Conservation (phyloP, 2,888 invertebrate species). For the Chesias legatella region DNA sequence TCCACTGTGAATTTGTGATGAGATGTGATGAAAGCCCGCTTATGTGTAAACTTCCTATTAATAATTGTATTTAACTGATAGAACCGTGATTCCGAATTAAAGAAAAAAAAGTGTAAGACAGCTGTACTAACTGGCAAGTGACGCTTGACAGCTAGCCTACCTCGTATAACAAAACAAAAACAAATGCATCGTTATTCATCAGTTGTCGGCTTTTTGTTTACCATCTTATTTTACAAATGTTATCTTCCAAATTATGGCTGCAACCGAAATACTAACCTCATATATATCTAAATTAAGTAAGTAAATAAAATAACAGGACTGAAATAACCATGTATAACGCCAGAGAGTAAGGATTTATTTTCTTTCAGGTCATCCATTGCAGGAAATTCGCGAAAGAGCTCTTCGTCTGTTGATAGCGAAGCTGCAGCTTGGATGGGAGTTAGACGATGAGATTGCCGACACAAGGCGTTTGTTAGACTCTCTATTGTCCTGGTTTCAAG, state of each 20-base stretch:
- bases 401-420: conserved; percentile 80
- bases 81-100: too few relatives aligned
- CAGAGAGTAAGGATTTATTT: conserved; percentile 6
- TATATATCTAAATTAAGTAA: conserved; percentile 64
- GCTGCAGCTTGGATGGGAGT: conserved; percentile 81
- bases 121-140: too few relatives aligned
- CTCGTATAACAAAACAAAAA: too few relatives aligned
- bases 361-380: conserved; percentile 74
- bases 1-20: too few relatives aligned
- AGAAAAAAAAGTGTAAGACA: too few relatives aligned
- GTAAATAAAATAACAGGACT: conserved; percentile 20
- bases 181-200: too few relatives aligned
- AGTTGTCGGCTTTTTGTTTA: too few relatives aligned
- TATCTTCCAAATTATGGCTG: conserved; percentile 27
- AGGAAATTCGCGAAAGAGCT: conserved; percentile 80
- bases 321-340: conserved; percentile 2
- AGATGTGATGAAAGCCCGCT: too few relatives aligned
- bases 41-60: too few relatives aligned
- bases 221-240: conserved; percentile 1
- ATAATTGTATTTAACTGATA: too few relatives aligned
- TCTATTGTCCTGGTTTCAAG: conserved; percentile 83
- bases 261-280: conserved; percentile 31
- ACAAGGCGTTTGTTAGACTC: conserved; percentile 81
- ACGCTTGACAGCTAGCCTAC: too few relatives aligned
- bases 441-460: conserved; percentile 81